Percentiles rank a stretch among this genome's conserved stretches.
phyloP scores from a whole-genome alignment of 1,140 invertebrate genomes.

The Pantala flavescens region DNA sequence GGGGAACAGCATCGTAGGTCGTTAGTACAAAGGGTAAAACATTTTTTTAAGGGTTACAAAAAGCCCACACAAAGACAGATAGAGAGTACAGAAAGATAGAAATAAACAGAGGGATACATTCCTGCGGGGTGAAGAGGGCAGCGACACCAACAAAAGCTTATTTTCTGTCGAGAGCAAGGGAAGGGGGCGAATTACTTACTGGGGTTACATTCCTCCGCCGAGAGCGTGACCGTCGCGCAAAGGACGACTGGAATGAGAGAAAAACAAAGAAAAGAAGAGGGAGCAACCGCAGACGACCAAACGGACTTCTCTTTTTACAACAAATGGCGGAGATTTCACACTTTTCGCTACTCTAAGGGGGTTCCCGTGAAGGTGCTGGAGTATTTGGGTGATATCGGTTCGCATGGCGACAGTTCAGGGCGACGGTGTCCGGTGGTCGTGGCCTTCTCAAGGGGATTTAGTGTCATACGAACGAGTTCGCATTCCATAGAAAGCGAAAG shows the following conservation, averaged over 20 bases:
- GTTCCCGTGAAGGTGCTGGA: too few species aligned
- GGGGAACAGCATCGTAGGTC: neutral
- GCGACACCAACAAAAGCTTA: constrained; percentile 1
- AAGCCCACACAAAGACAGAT: neutral
- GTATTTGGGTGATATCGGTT: too few species aligned
- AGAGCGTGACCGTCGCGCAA: neutral
- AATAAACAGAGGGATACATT: neutral
- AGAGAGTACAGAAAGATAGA: neutral
- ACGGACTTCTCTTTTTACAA: too few species aligned
- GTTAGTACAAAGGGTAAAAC: neutral
- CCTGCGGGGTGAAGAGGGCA: neutral
- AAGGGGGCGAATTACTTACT: neutral
- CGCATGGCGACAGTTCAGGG: too few species aligned
- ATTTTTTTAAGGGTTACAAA: neutral
- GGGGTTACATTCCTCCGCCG: constrained; percentile 6
- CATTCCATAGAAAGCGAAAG: too few species aligned
- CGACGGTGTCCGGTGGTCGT: too few species aligned
- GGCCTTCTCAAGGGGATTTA: too few species aligned
- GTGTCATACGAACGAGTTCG: too few species aligned
- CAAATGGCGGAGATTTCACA: too few species aligned
- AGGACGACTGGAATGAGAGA: neutral
- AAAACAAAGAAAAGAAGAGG: neutral
- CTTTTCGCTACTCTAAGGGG: too few species aligned
- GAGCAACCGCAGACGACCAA: neutral
- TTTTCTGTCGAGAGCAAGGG: neutral